phyloP scores from a whole-genome alignment of 2,888 invertebrate species.

The Drosophila borborema region DNA sequence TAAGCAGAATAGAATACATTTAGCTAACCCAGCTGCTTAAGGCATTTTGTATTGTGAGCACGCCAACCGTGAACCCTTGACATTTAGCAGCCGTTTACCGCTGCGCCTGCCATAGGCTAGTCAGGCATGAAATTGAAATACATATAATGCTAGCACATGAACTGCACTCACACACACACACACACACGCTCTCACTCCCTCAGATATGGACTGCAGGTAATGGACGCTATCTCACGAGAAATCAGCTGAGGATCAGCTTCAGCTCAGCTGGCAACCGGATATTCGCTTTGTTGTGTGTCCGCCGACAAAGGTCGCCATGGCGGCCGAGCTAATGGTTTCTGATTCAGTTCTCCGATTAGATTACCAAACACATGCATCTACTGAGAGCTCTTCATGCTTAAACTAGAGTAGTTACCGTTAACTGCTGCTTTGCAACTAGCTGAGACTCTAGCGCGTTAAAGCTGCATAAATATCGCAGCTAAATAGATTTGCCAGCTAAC shows the following conservation, averaged over 20 bases:
- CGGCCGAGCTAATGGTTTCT: slow-evolving; percentile 35
- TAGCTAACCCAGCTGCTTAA: slow-evolving; percentile 15
- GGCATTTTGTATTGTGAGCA: slow-evolving; percentile 48
- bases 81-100: slow-evolving; percentile 55
- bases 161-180: slow-evolving; percentile 25
- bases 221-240: slow-evolving; percentile 37
- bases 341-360: slow-evolving; percentile 37
- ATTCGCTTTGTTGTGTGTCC: slow-evolving; percentile 20
- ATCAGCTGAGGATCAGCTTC: slow-evolving; percentile 34
- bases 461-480: neutral
- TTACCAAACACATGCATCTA: slow-evolving; percentile 23
- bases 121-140: slow-evolving; percentile 77
- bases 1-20: slow-evolving; percentile 37
- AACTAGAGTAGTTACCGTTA: neutral
- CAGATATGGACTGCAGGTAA: neutral
- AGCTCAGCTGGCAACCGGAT: slow-evolving; percentile 6
- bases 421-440: neutral
- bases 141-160: slow-evolving; percentile 54
- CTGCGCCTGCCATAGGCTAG: slow-evolving; percentile 33
- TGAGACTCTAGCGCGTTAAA: neutral
- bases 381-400: slow-evolving; percentile 11
- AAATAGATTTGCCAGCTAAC: neutral
- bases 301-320: slow-evolving; percentile 31
- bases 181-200: neutral
- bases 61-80: slow-evolving; percentile 52